Evolutionary conservation across 1,140 invertebrate species (phyloP).

Genomic region (Bombus ignitus): DNA sequence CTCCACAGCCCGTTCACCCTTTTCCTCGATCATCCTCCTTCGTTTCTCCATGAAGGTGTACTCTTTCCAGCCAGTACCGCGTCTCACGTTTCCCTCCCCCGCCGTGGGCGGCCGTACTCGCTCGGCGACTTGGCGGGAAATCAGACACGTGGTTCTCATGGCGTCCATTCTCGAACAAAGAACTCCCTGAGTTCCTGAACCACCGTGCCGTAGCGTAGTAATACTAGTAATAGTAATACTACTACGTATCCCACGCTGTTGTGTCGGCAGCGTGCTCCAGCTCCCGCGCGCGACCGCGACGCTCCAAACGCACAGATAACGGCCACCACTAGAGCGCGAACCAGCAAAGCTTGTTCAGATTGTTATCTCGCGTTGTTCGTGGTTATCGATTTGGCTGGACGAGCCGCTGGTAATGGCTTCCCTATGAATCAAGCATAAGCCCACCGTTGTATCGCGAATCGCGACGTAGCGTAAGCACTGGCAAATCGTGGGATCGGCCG

Average conservation of each 20-base stretch:
- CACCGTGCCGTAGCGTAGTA: conserved; percentile 29
- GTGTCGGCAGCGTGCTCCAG: no score
- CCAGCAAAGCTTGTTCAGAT: not conserved
- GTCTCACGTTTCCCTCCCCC: conserved; percentile 47
- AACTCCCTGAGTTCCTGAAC: conserved; percentile 12
- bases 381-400: conserved; percentile 43
- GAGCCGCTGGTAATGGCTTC: conserved; percentile 9
- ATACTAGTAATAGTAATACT: conserved; percentile 36
- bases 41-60: not conserved
- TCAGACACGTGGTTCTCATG: conserved; percentile 72
- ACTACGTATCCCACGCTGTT: conserved; percentile 57
- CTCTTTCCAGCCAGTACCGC: not conserved
- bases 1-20: not conserved
- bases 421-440: conserved; percentile 37
- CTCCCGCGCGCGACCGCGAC: not conserved
- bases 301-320: conserved; percentile 36
- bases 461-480: not conserved
- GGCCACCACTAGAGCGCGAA: not conserved
- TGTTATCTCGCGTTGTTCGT: conserved; percentile 20
- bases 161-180: conserved; percentile 68
- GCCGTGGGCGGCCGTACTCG: conserved; percentile 34
- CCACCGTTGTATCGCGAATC: not conserved
- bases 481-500: not conserved
- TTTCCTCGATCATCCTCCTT: conserved; percentile 12
- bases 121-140: conserved; percentile 67